Conservation (phyloP, 2,113 vertebrate species). For the Aspidoscelis tigris region DNA sequence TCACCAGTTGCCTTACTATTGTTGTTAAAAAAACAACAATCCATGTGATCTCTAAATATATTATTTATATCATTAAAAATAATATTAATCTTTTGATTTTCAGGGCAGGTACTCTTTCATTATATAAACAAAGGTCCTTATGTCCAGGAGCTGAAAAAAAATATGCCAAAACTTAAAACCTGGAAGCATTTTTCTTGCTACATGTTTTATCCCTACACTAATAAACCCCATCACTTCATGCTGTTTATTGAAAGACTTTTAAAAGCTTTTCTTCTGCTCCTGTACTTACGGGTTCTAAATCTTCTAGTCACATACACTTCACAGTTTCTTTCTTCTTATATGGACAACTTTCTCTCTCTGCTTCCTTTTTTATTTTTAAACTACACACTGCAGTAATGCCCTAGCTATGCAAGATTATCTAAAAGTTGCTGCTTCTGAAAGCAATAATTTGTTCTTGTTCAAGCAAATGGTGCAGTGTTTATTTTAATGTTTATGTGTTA, state of each 20-base stretch:
- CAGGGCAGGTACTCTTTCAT: background rate
- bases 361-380: background rate
- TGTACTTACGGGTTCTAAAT: background rate
- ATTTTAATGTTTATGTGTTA: slow-evolving; percentile 14
- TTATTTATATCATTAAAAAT: background rate
- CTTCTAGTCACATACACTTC: background rate
- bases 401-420: slow-evolving; percentile 2
- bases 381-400: slow-evolving; percentile 7
- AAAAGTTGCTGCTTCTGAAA: background rate
- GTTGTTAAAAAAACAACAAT: background rate
- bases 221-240: background rate
- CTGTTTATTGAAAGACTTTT: background rate
- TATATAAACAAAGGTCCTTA: background rate
- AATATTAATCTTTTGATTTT: background rate
- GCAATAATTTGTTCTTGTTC: background rate
- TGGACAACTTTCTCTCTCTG: background rate
- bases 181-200: background rate
- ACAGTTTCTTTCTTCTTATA: slow-evolving; percentile 30
- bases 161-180: background rate
- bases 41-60: background rate
- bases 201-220: background rate
- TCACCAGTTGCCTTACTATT: background rate
- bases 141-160: background rate
- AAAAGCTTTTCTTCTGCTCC: background rate
- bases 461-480: background rate